phyloP scores from a whole-genome alignment of 2,113 vertebrate genomes.

The Serinus canaria region DNA sequence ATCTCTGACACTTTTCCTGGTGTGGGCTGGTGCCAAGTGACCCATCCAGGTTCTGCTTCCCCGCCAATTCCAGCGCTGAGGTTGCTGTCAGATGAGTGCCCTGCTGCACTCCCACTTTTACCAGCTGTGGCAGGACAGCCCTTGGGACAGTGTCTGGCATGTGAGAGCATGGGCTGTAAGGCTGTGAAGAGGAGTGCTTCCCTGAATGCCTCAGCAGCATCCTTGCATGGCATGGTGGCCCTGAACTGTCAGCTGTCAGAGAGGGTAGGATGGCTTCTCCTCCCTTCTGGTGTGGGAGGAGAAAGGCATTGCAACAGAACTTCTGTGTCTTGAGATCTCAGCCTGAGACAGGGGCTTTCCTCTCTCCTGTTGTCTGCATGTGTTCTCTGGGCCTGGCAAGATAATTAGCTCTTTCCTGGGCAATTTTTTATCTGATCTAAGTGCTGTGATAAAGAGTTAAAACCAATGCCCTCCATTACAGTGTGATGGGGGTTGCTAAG shows the following conservation, averaged over 20 bases:
- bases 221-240: rapidly evolving
- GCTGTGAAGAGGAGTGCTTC: neutral
- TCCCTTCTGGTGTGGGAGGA: neutral
- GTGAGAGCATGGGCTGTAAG: neutral
- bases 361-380: neutral
- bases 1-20: neutral
- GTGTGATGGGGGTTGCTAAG: neutral
- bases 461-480: neutral
- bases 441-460: neutral
- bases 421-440: neutral
- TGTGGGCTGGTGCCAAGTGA: neutral
- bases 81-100: neutral
- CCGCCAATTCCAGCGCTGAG: rapidly evolving
- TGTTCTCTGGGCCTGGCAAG: neutral
- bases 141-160: rapidly evolving
- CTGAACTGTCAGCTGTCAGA: neutral
- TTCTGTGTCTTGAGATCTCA: neutral
- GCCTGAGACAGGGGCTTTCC: neutral
- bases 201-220: neutral
- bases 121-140: neutral
- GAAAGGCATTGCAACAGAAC: neutral
- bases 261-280: neutral
- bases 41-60: neutral
- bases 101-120: neutral
- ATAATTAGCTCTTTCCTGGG: neutral